Percentiles rank a stretch among this genome's conserved stretches.
These are phyloP conservation scores for Solenopsis fugax DNA, from an alignment of 1,140 invertebrate genomes.

Conservation along the genomic window DNA sequence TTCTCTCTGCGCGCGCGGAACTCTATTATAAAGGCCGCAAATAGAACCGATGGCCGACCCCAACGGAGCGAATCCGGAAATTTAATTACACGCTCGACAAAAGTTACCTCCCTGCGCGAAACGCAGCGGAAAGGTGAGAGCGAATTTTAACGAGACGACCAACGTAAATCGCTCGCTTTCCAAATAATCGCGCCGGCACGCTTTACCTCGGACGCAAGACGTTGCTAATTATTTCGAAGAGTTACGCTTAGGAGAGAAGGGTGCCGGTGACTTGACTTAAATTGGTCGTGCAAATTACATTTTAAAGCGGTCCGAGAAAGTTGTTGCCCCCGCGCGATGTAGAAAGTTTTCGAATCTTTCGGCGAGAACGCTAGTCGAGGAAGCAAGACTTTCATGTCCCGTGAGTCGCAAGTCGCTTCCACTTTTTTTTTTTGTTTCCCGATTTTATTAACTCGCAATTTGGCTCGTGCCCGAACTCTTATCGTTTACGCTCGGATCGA, in stretches of 20 bases:
- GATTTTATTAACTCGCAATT: conserved; percentile 47
- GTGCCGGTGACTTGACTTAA: conserved; percentile 50
- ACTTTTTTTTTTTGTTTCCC: conserved; percentile 25
- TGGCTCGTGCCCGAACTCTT: conserved; percentile 11
- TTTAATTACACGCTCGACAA: conserved; percentile 61
- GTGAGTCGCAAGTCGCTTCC: not conserved
- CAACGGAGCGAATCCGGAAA: conserved; percentile 52
- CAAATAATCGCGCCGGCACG: conserved; percentile 49
- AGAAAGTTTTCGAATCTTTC: conserved; percentile 53
- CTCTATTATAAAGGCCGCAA: conserved; percentile 55
- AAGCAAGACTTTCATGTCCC: conserved; percentile 25
- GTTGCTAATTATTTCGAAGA: conserved; percentile 62
- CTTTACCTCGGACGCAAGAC: conserved; percentile 26
- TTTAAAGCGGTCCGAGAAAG: conserved; percentile 51
- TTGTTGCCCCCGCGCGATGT: conserved; percentile 32
- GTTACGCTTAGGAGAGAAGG: conserved; percentile 43
- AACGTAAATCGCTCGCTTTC: conserved; percentile 40
- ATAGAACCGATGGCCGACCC: conserved; percentile 45
- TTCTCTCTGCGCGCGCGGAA: conserved; percentile 6
- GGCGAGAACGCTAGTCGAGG: not conserved
- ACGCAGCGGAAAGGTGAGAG: conserved; percentile 39
- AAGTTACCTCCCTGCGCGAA: conserved; percentile 18
- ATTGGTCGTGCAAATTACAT: conserved; percentile 59
- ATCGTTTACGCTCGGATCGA: not conserved
- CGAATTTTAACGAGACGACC: conserved; percentile 56